Evolutionary conservation across 1,140 invertebrate genomes (phyloP).

Genomic region (Dendroctonus ponderosae): DNA sequence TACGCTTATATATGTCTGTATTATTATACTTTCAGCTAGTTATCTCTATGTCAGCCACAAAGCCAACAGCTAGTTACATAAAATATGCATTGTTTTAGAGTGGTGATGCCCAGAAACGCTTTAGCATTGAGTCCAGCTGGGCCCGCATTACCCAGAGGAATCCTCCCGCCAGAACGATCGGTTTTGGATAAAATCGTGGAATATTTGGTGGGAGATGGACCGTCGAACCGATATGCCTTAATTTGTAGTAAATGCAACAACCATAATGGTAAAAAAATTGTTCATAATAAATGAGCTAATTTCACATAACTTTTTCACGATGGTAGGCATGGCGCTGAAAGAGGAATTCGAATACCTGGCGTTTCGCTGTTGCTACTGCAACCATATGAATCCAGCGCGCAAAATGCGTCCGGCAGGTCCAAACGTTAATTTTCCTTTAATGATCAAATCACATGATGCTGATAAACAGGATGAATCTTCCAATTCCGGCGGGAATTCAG

Average conservation of each 20-base stretch:
- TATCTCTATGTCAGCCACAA: too few species aligned
- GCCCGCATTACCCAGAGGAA: slow-evolving; percentile 53
- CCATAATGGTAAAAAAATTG: slow-evolving; percentile 74
- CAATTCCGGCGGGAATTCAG: slow-evolving; percentile 43
- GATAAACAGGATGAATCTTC: slow-evolving; percentile 33
- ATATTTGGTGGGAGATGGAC: slow-evolving; percentile 93
- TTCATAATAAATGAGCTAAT: neutral
- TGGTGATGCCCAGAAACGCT: neutral
- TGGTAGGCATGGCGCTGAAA: slow-evolving; percentile 83
- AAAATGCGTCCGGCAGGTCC: slow-evolving; percentile 80
- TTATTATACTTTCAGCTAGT: too few species aligned
- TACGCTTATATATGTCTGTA: too few species aligned
- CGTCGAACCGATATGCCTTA: slow-evolving; percentile 89
- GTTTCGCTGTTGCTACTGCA: slow-evolving; percentile 88
- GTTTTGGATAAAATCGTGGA: slow-evolving; percentile 88
- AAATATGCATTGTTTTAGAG: too few species aligned
- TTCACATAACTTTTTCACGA: neutral
- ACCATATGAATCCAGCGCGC: slow-evolving; percentile 75
- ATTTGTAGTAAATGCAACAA: slow-evolving; percentile 87
- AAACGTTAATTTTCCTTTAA: slow-evolving; percentile 51
- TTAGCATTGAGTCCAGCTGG: slow-evolving; percentile 45
- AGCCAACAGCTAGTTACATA: too few species aligned
- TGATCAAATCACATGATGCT: slow-evolving; percentile 8
- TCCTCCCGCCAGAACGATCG: slow-evolving; percentile 54
- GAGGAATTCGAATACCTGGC: slow-evolving; percentile 96